Evolutionary conservation across 2,888 invertebrate genomes (phyloP).

Genomic region (Chalcis sispes): DNA sequence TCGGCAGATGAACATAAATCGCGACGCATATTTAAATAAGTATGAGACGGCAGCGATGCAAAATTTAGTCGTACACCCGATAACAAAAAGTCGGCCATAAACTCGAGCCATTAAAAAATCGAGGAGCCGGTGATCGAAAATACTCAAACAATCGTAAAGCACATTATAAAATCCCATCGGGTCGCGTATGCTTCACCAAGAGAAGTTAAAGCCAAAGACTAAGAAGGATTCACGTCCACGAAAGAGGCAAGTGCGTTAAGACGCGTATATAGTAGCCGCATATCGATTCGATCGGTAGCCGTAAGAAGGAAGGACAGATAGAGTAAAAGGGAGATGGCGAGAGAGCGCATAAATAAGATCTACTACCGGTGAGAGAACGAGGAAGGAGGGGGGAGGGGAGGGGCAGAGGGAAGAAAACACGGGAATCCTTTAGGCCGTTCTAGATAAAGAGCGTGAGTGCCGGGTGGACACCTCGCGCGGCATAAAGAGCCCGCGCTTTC

Average conservation of each 20-base stretch:
- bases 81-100: too few species aligned
- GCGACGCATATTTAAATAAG: too few species aligned
- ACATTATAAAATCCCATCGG: not conserved
- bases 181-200: too few species aligned
- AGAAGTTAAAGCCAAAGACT: too few species aligned
- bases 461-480: conserved; percentile 51
- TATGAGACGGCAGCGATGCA: too few species aligned
- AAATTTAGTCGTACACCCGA: too few species aligned
- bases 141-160: conserved; percentile 23
- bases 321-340: too few species aligned
- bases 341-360: conserved; percentile 14
- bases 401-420: conserved; percentile 70
- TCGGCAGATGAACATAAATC: too few species aligned
- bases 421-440: conserved; percentile 73
- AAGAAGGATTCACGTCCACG: too few species aligned
- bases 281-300: conserved; percentile 73
- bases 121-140: not conserved
- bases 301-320: not conserved
- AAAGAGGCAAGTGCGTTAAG: too few species aligned
- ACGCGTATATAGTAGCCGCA: too few species aligned
- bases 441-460: conserved; percentile 64
- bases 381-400: conserved; percentile 54
- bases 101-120: conserved; percentile 24
- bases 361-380: conserved; percentile 60
- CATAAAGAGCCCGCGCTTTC: conserved; percentile 45